Base-by-base conservation (phyloP, 1,140 invertebrate genomes). In the Yoshiicerus persimilis region DNA sequence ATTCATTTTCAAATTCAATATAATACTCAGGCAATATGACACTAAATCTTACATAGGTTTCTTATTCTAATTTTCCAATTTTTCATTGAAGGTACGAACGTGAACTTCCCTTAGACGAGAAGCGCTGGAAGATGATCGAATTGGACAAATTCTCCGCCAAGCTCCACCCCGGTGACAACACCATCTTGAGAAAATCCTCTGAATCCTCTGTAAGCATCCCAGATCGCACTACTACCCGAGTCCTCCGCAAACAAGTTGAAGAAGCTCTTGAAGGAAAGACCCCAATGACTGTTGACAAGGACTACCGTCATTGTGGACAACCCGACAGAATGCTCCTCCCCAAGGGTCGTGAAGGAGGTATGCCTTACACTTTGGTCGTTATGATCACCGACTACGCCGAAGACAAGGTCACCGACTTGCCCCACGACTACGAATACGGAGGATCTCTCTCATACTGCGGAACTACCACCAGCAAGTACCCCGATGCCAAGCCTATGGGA, bases 401-500 rank as follows among this genome's bases (percentile, higher is more conserved):
- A 77, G 70, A 77, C 23, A 77, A 77, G 70, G 34, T 36, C 20
- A 36, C 16, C 34, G 70, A 77, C 4, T n/a, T 77, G 13, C 70
- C 70, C 20, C 70, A 77, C 39, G 38, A 89, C 20, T 47, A 88
- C 34, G 88, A 87, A 39, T 90, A 90, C 75, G 91, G 91, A 87
- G 91, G 91, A 30, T 91, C 90, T 64, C 90, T 90, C 38, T 77
- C 70, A 5, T 77, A 77, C 13, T 77, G 70, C 8, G 70, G 41
- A 86, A 90, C 89, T 84, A 86, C 88, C 56, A 89, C 91, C 86
- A 87, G 89, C 38, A 91, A 90, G 36, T 92, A 90, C 32, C 91
- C 92, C 64, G 95, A 95, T 90, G 93, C 93, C 66, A 93, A 93
- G 36, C 87, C 91, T 11, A 91, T 92, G 91, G 91, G 91, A 32